Percentiles rank a stretch among this genome's conserved stretches.
Evolutionary conservation across 2,113 vertebrate genomes (phyloP).

Genomic region (Pedetes capensis): DNA sequence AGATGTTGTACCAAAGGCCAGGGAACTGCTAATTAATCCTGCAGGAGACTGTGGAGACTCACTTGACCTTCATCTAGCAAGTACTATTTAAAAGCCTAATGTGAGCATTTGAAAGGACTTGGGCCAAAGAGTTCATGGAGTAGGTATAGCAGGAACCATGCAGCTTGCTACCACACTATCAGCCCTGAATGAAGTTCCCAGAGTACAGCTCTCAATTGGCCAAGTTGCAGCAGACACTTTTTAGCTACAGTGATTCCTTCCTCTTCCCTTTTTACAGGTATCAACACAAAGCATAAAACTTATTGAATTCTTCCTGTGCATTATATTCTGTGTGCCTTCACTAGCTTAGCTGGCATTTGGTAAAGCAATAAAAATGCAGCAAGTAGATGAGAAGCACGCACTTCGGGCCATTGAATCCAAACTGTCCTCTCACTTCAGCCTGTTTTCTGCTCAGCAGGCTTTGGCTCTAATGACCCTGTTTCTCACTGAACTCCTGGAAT

Average conservation of each 20-base stretch:
- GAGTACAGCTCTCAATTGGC: background rate
- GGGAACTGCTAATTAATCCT: constrained; percentile 40
- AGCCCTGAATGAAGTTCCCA: background rate
- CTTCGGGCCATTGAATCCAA: constrained; percentile 63
- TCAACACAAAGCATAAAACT: background rate
- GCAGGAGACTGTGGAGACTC: background rate
- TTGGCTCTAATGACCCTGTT: constrained; percentile 73
- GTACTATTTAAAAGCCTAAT: background rate
- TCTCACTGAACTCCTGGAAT: constrained; percentile 75
- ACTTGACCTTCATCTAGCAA: background rate
- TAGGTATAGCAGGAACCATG: background rate
- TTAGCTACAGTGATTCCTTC: background rate
- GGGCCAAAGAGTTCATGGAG: background rate
- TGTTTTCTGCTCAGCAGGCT: constrained; percentile 78
- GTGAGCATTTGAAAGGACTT: background rate
- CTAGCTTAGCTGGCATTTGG: constrained; percentile 18
- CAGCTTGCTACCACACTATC: no score
- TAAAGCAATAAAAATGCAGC: constrained; percentile 27
- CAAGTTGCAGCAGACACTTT: background rate
- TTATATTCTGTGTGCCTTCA: background rate
- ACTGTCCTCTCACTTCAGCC: constrained; percentile 59
- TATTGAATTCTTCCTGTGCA: background rate
- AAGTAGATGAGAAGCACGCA: constrained; percentile 40
- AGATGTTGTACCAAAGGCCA: background rate
- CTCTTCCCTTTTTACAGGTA: background rate